A percentile compares a stretch with the other conserved stretches of the same genome.
phyloP scores from a whole-genome alignment of 2,113 vertebrate species.

The Apaloderma vittatum region DNA sequence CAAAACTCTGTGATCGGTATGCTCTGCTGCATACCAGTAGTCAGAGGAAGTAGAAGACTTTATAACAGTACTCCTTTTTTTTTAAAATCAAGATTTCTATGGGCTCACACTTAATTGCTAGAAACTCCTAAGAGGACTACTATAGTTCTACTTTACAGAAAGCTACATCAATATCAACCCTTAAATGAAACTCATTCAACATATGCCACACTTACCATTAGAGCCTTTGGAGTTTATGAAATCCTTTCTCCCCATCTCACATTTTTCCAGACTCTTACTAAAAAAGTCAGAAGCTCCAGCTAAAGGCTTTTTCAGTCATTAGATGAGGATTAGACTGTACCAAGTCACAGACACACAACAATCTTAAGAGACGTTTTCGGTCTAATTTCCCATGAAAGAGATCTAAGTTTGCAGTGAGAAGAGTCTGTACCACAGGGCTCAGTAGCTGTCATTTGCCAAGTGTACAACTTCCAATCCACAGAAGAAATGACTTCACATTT shows the following conservation, averaged over 20 bases:
- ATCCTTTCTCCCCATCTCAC: neutral
- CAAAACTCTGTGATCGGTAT: neutral
- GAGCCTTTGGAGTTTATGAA: neutral
- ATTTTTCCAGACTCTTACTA: neutral
- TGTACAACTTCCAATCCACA: neutral
- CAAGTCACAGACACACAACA: neutral
- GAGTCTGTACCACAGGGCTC: neutral
- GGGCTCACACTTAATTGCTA: neutral
- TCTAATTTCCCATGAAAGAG: neutral
- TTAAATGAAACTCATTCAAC: neutral
- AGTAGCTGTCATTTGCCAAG: neutral
- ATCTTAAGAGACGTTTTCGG: neutral
- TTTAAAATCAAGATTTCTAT: neutral
- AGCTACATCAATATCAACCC: neutral
- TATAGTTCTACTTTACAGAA: neutral
- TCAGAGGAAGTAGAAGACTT: neutral
- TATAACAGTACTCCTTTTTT: rapidly evolving
- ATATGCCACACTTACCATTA: neutral
- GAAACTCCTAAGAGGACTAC: neutral
- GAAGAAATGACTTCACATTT: neutral
- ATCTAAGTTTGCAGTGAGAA: neutral
- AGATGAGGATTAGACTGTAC: neutral
- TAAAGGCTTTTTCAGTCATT: neutral
- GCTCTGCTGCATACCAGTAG: neutral
- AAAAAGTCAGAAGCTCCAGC: neutral